phyloP scores from a whole-genome alignment of 2,797 vertebrate genomes.

The Rhadinocentrus ornatus region DNA sequence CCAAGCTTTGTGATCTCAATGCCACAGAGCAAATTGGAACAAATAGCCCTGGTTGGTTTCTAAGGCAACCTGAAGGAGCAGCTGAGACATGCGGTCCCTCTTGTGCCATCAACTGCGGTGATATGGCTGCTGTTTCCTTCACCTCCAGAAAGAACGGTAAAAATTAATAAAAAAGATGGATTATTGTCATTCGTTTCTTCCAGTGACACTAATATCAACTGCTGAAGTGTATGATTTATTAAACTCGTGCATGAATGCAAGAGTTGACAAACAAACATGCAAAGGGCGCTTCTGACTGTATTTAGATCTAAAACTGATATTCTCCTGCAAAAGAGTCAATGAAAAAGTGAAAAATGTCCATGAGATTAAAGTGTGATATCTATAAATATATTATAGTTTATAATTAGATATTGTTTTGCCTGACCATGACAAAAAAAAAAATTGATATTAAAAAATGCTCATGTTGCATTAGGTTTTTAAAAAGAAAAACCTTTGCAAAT shows the following conservation, averaged over 20 bases:
- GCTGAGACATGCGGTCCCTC: conserved; percentile 50
- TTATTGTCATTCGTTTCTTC: not conserved
- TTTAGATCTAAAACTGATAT: not conserved
- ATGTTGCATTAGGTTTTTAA: not conserved
- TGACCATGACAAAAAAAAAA: not conserved
- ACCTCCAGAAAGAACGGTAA: conserved; percentile 5
- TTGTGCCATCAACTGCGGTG: conserved; percentile 32
- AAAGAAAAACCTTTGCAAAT: not conserved
- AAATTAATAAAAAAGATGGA: not conserved
- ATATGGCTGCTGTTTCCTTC: conserved; percentile 47
- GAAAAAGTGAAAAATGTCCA: not conserved
- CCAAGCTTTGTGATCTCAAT: conserved; percentile 69
- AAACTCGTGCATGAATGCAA: too few species aligned
- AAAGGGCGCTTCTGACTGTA: not conserved
- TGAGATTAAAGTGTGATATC: not conserved
- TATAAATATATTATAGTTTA: not conserved
- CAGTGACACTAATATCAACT: not conserved
- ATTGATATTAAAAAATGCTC: not conserved
- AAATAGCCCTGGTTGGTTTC: conserved; percentile 75
- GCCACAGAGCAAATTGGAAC: conserved; percentile 75
- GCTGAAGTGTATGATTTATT: not conserved
- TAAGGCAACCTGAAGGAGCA: conserved; percentile 71
- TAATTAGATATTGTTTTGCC: not conserved
- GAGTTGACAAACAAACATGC: not conserved
- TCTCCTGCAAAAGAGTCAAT: not conserved